Conservation (phyloP, 53 echinoderm and acorn worm species). For the Pentamera pediparva region DNA sequence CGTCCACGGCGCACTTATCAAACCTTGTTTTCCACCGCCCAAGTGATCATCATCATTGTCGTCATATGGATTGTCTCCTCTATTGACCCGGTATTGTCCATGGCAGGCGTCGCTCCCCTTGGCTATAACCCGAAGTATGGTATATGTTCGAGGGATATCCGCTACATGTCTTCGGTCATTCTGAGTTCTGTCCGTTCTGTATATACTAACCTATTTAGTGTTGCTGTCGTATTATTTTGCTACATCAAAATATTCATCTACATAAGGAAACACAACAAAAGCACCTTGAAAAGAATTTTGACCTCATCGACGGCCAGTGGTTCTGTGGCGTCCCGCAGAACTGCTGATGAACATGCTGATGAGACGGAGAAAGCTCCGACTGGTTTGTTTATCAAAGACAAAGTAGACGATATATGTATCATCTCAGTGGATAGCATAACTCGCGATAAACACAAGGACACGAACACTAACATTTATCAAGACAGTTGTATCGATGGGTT, state of each 20-base stretch:
- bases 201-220: constrained; percentile 16
- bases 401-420: neutral
- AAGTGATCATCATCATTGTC: neutral
- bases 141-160: constrained; percentile 6
- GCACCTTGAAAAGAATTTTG: constrained; percentile 1
- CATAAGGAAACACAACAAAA: neutral
- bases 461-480: too few species aligned
- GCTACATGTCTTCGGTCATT: neutral
- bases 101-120: neutral
- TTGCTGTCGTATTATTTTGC: constrained; percentile 6
- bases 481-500: too few species aligned
- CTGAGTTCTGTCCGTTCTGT: neutral
- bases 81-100: neutral
- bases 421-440: neutral
- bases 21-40: neutral
- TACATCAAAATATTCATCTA: constrained; percentile 14
- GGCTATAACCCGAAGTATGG: constrained; percentile 22
- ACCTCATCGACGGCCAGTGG: constrained; percentile 5
- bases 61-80: neutral
- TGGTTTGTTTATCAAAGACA: too few species aligned
- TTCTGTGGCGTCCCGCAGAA: neutral
- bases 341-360: neutral
- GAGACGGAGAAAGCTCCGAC: too few species aligned
- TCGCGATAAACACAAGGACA: too few species aligned
- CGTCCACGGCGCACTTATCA: neutral